Percentiles rank a stretch among this genome's conserved stretches.
Evolutionary conservation across 2,113 vertebrate genomes (phyloP).

Genomic region (Crotalus tigris): DNA sequence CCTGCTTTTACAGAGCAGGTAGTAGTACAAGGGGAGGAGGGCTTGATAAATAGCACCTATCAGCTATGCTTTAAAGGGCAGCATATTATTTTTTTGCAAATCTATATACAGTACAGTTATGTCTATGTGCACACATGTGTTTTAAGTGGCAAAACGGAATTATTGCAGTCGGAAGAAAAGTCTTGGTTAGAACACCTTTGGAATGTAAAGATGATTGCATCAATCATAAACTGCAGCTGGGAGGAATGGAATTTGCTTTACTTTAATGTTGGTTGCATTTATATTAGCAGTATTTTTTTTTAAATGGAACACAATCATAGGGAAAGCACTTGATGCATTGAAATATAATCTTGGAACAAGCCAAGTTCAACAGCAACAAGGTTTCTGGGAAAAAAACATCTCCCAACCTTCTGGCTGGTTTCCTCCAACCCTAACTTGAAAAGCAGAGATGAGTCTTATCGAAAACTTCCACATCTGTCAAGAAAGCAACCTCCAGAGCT

Average conservation of each 20-base stretch:
- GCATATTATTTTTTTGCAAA: constrained; percentile 30
- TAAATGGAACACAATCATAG: constrained; percentile 26
- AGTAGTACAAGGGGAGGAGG: background rate
- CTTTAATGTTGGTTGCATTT: constrained; percentile 36
- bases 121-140: background rate
- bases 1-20: constrained; percentile 3
- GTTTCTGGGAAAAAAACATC: constrained; percentile 4
- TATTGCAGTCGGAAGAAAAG: constrained; percentile 38
- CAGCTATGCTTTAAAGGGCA: constrained; percentile 32
- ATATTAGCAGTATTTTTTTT: constrained; percentile 30
- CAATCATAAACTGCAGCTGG: constrained; percentile 22
- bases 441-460: constrained; percentile 10
- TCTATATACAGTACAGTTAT: constrained; percentile 42
- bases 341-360: constrained; percentile 37
- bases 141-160: constrained; percentile 40
- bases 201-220: constrained; percentile 44
- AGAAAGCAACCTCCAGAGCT: background rate
- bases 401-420: constrained; percentile 12
- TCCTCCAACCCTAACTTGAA: background rate
- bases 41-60: constrained; percentile 41
- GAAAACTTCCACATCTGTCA: background rate
- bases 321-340: constrained; percentile 29
- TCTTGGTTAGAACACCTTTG: constrained; percentile 33
- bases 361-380: constrained; percentile 19
- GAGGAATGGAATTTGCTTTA: background rate